Percentiles rank a stretch among this genome's conserved stretches.
Conservation (phyloP, 2,113 vertebrate genomes). For the Tachysurus fulvidraco region DNA sequence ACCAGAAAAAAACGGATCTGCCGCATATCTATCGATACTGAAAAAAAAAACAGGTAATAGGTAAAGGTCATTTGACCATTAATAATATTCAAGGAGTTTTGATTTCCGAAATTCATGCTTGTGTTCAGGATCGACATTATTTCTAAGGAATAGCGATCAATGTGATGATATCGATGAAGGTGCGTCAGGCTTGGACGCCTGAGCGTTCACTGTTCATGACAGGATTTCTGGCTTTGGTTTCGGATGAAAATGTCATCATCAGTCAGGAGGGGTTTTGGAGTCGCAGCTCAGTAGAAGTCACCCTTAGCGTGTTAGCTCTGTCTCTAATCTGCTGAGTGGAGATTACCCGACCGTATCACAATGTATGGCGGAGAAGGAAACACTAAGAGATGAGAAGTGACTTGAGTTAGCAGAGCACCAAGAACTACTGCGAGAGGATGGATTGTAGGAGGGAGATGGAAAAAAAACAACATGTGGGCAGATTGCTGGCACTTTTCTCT, state of each 20-base stretch:
- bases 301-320: neutral
- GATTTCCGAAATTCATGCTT: neutral
- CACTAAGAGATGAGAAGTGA: slow-evolving; percentile 8
- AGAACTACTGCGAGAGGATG: neutral
- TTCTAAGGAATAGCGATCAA: neutral
- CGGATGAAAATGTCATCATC: neutral
- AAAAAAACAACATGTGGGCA: slow-evolving; percentile 35
- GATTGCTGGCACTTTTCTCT: slow-evolving; percentile 42
- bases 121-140: too few relatives aligned
- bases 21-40: too few relatives aligned
- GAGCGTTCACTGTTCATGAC: neutral
- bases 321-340: neutral
- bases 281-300: neutral
- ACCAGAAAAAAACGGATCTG: neutral
- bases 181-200: neutral
- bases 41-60: too few relatives aligned
- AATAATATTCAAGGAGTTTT: neutral
- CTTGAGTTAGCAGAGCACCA: neutral
- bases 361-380: neutral
- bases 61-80: too few relatives aligned
- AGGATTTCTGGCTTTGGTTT: neutral
- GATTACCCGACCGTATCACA: neutral
- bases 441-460: slow-evolving; percentile 21
- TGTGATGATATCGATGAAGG: neutral
- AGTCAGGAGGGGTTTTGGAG: neutral